Conservation (phyloP, 1,140 invertebrate genomes). For the Oryzaephilus surinamensis region DNA sequence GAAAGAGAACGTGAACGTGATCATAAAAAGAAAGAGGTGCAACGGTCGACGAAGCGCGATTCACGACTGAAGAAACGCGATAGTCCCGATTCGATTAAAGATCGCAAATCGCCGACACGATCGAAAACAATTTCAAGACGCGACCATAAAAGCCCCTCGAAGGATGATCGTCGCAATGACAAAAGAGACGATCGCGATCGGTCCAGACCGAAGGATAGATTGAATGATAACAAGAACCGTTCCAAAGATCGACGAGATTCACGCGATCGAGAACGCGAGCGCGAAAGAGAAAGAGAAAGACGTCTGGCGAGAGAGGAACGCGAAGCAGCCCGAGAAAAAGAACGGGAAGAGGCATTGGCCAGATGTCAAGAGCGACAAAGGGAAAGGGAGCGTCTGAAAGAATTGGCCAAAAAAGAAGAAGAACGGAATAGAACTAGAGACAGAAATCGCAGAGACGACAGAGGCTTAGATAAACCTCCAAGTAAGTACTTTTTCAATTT, state of each 20-base stretch:
- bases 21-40: constrained; percentile 26
- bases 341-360: constrained; percentile 45
- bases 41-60: constrained; percentile 28
- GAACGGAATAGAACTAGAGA: constrained; percentile 31
- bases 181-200: constrained; percentile 27
- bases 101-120: constrained; percentile 28
- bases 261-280: constrained; percentile 29
- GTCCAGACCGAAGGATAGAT: constrained; percentile 9
- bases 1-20: constrained; percentile 30
- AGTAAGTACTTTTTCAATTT: constrained; percentile 7
- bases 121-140: constrained; percentile 15
- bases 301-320: constrained; percentile 37
- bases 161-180: constrained; percentile 24
- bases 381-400: constrained; percentile 46
- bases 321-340: constrained; percentile 43
- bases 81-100: constrained; percentile 32
- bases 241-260: constrained; percentile 30
- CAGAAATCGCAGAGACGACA: constrained; percentile 28
- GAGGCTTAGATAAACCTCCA: constrained; percentile 35
- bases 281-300: constrained; percentile 40
- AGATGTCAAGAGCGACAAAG: constrained; percentile 46
- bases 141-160: constrained; percentile 23
- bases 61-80: constrained; percentile 23
- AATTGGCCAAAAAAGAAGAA: constrained; percentile 35
- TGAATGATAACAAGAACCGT: constrained; percentile 24